These are phyloP conservation scores for Nothoprocta pentlandii DNA, from an alignment of 2,113 vertebrate species.

Conservation along the genomic window DNA sequence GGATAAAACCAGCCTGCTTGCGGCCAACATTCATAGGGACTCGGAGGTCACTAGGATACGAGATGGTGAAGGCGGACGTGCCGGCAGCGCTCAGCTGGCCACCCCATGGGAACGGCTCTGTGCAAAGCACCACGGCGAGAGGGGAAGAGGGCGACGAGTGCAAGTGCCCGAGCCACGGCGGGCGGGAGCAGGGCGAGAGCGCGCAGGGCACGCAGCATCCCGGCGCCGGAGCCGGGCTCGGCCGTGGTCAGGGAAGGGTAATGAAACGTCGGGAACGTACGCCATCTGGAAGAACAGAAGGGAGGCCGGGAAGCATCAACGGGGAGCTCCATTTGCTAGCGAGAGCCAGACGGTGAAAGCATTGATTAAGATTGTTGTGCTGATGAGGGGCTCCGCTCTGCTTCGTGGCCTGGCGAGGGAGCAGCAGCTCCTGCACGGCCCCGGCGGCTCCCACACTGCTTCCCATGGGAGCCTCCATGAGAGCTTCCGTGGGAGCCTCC, in stretches of 20 bases:
- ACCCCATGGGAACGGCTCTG: slow-evolving; percentile 8
- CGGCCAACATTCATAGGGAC: neutral
- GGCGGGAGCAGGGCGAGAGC: neutral
- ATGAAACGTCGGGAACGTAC: slow-evolving; percentile 77
- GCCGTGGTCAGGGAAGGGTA: slow-evolving; percentile 77
- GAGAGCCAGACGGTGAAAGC: slow-evolving; percentile 82
- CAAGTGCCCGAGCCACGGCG: slow-evolving; percentile 15
- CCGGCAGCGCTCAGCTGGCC: slow-evolving; percentile 4
- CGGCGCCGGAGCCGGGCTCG: too few relatives aligned
- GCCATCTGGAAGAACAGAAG: slow-evolving; percentile 85
- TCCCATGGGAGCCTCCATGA: too few relatives aligned
- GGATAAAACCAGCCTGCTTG: neutral
- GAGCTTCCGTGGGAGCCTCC: too few relatives aligned
- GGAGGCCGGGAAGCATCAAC: slow-evolving; percentile 80
- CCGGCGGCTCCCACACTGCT: neutral
- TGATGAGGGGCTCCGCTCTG: slow-evolving; percentile 76
- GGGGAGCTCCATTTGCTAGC: slow-evolving; percentile 78
- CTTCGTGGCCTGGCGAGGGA: slow-evolving; percentile 60
- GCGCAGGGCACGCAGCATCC: too few relatives aligned
- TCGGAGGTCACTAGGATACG: slow-evolving; percentile 2
- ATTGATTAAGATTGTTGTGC: slow-evolving; percentile 84
- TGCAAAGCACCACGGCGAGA: slow-evolving; percentile 19
- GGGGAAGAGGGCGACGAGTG: slow-evolving; percentile 28
- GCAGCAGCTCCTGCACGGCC: neutral
- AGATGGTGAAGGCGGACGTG: neutral